phyloP scores from a whole-genome alignment of 37 sponge, comb jelly and placozoan genomes.

The Chondrosia reniformis region DNA sequence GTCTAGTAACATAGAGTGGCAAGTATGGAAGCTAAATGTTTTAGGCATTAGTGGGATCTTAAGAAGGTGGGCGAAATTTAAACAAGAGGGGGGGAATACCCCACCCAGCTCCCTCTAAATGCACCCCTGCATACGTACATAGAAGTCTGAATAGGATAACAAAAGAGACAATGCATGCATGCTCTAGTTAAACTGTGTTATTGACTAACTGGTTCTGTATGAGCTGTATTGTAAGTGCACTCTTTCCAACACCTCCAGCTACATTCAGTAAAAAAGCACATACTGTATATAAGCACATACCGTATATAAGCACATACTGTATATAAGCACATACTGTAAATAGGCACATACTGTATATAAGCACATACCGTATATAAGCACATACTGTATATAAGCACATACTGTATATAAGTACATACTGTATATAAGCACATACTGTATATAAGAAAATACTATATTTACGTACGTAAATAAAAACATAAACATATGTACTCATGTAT shows the following conservation, averaged over 20 bases:
- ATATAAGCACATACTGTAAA: not conserved
- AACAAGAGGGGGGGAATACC: too few relatives aligned
- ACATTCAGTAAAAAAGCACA: not conserved
- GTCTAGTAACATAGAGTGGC: too few relatives aligned
- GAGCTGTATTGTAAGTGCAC: slow-evolving; percentile 96
- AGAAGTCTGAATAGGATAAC: too few relatives aligned
- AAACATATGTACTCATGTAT: not conserved
- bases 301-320: not conserved
- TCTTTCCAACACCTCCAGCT: slow-evolving; percentile 99
- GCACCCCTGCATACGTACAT: too few relatives aligned
- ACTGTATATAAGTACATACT: not conserved
- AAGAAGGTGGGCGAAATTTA: too few relatives aligned
- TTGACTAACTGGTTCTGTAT: slow-evolving; percentile 90
- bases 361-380: not conserved
- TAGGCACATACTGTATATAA: not conserved
- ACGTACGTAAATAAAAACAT: not conserved
- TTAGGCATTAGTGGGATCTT: too few relatives aligned
- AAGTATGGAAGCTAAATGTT: too few relatives aligned
- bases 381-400: not conserved
- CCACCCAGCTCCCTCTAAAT: too few relatives aligned
- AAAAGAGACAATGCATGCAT: not conserved
- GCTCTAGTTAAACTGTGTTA: not conserved
- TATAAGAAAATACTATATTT: not conserved
- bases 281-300: not conserved
- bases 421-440: not conserved